phyloP scores from a whole-genome alignment of 2,113 vertebrate genomes.

The Bos indicus region DNA sequence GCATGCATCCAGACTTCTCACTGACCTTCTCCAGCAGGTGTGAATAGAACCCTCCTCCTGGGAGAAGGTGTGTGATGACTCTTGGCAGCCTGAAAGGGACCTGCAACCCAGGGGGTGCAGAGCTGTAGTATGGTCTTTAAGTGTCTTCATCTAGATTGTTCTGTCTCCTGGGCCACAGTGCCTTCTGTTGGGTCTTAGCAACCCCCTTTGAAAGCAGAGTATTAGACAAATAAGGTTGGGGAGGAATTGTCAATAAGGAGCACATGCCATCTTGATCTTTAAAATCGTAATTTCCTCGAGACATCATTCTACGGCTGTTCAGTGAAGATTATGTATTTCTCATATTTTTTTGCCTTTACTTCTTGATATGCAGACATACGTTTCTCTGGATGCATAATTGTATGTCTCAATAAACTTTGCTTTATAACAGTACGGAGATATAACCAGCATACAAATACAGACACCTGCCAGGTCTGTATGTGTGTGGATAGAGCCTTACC shows the following conservation, averaged over 20 bases:
- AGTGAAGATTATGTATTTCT: not conserved
- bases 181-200: not conserved
- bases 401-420: not conserved
- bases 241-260: not conserved
- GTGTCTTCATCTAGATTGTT: not conserved
- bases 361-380: not conserved
- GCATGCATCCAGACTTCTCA: not conserved
- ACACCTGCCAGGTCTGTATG: not conserved
- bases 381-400: constrained; percentile 11
- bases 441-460: not conserved
- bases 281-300: not conserved
- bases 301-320: not conserved
- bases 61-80: not conserved
- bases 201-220: not conserved
- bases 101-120: not conserved
- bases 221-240: not conserved
- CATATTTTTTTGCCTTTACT: not conserved
- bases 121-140: not conserved
- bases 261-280: not conserved
- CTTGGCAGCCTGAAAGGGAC: not conserved
- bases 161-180: not conserved
- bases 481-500: not conserved
- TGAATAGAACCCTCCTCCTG: not conserved
- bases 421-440: not conserved
- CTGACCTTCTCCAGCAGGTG: not conserved